These are phyloP conservation scores for Oxyscelio sp. DNA, from an alignment of 2,888 invertebrate species.

Conservation along the genomic window DNA sequence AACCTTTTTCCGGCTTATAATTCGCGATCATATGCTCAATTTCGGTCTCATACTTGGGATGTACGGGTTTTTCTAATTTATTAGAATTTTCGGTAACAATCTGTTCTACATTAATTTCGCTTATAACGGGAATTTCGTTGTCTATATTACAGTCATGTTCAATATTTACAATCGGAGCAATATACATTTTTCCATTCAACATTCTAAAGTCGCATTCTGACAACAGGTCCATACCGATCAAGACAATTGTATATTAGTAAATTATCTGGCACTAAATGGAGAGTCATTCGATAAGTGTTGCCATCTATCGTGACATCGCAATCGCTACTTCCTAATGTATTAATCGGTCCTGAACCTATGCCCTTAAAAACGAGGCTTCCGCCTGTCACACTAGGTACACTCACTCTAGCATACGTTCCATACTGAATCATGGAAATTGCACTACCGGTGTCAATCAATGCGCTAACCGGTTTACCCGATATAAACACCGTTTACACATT, in stretches of 20 bases:
- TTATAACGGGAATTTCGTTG: background rate
- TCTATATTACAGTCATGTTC: background rate
- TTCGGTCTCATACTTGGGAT: background rate
- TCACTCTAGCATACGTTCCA: background rate
- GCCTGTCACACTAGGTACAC: background rate
- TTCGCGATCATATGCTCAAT: background rate
- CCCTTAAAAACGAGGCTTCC: too few species aligned
- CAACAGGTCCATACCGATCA: background rate
- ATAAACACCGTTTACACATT: background rate
- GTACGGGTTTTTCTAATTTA: background rate
- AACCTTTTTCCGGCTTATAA: background rate
- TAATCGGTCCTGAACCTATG: too few species aligned
- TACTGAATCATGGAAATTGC: background rate
- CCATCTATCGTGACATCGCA: background rate
- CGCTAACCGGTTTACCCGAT: background rate
- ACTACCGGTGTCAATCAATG: too few species aligned
- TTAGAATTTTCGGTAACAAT: background rate
- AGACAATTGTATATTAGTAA: background rate
- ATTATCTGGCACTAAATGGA: background rate
- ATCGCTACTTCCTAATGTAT: background rate
- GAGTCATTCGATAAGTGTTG: background rate
- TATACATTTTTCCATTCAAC: background rate
- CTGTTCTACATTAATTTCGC: background rate
- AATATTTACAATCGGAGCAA: background rate
- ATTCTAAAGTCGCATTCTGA: background rate